A percentile compares a stretch with the other conserved stretches of the same genome.
These are phyloP conservation scores for Fukomys damarensis DNA, from an alignment of 2,113 vertebrate species.

Conservation along the genomic window DNA sequence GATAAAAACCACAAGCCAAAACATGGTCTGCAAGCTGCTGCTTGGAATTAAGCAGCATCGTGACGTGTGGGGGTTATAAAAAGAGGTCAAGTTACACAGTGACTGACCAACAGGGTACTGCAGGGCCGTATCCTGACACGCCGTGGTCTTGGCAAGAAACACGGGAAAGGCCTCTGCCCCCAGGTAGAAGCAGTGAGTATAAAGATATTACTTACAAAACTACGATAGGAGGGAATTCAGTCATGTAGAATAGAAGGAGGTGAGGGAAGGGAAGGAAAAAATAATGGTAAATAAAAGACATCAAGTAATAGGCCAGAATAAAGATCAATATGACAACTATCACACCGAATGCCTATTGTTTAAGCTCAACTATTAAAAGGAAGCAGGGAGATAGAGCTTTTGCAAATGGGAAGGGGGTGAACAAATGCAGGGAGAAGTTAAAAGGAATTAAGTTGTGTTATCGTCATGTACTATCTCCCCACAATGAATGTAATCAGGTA, in stretches of 20 bases:
- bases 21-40: neutral
- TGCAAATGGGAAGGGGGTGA: neutral
- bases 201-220: neutral
- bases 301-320: neutral
- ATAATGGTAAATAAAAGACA: neutral
- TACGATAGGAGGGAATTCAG: neutral
- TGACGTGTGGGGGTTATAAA: neutral
- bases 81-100: neutral
- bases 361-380: neutral
- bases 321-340: neutral
- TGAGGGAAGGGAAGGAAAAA: neutral
- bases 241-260: neutral
- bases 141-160: neutral
- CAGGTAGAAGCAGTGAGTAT: neutral
- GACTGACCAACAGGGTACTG: neutral
- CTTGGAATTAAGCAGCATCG: neutral
- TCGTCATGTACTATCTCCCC: neutral
- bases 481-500: neutral
- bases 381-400: neutral
- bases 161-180: neutral
- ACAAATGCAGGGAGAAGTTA: neutral
- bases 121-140: neutral
- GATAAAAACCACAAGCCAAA: neutral
- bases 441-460: neutral
- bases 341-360: neutral